Base-by-base conservation (phyloP, 2,888 invertebrate genomes). In the Hipparchia semele region DNA sequence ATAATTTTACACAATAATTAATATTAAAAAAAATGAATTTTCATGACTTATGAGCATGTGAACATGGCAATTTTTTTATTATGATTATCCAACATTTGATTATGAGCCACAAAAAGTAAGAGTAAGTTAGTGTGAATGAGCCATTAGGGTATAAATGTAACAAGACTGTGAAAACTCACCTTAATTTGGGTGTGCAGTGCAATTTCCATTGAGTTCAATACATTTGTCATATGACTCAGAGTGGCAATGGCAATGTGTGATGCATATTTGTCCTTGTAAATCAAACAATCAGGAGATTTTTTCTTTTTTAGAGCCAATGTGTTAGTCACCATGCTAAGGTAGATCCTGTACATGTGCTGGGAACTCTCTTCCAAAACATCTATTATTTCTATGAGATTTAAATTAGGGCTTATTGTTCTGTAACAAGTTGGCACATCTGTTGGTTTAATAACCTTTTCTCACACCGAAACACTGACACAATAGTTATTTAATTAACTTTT, bases 181-280 rank as follows among this genome's bases (percentile, higher is more conserved):
- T 90, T 91, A 49, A 91, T 81, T 75, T 91, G 87, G 68, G 88
- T 86, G 73, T 89, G 86, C 75, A 93, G 74, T 60, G 88, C 79
- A 72, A 86, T 83, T 68, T 94, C 92, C 89, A 94, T 92, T 10
- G 89, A 87, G 80, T 92, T 90, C 58, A 93, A 83, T 75, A 89
- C 84, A 59, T 80, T 87, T 46, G 83, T 86, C 46, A 94, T 90
- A 82, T 91, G 90, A 82, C 82, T 86, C 13, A 92, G 73, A 56
- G 92, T 92, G 54, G 81, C 78, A 12, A 92, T 77, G 39, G 92
- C 90, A 72, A 94, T 82, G 75, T 91, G 87, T 45, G 94, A 92
- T 59, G 92, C 91, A 85, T 88, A 92, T 80, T 90, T 89, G 73
- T 94, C 92, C 83, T 88, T 85, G 74, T 88, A 83, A 9, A 92